Base-by-base conservation (phyloP, 2,113 vertebrate species). In the Pterocles orientalis region DNA sequence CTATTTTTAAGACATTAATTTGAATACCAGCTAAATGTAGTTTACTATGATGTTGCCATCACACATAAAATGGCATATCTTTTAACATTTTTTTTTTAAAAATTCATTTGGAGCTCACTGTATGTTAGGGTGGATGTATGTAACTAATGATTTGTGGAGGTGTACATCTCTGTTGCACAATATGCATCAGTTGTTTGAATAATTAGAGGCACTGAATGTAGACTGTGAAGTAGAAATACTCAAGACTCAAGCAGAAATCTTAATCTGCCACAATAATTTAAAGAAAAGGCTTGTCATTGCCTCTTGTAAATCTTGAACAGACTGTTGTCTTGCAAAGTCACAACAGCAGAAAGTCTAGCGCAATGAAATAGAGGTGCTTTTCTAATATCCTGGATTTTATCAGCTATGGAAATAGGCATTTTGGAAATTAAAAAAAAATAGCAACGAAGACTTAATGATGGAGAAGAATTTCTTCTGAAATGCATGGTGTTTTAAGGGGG, bases 221-320 rank as follows among this genome's bases (percentile, higher is more conserved):
- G 80, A 45, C 78, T 88, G 82, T 70, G 82, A 92, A 97, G 87
- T 69, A 65, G 69, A 95, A 97, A 94, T 69, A 79, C 84, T 82
- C 48, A 93, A 95, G 95, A 79, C 84, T 82, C 48, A 93, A 95
- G 95, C n/a, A 24, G 87, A 97, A 96, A 96, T 92, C 57, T 69
- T 93, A 90, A 95, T 94, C 93, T 94, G 88, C 87, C 29, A 77
- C 69, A 71, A 61, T 79, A 86, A 96, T 94, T 94, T 86, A 86
- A 91, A 90, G 89, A 83, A 79, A 83, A 75, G 21, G 64, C 79
- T 96, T 82, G 29, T 91, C 78, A 54, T 64, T 47, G 54, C 75
- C 50, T 87, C 41, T 68, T 93, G 58, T 93, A 92, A 85, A 78
- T 72, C 41, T 93, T 66, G 29, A 92, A 48, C 77, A 88, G 79